phyloP scores from a whole-genome alignment of 2,113 vertebrate species.

The Sphyrna mokarran region DNA sequence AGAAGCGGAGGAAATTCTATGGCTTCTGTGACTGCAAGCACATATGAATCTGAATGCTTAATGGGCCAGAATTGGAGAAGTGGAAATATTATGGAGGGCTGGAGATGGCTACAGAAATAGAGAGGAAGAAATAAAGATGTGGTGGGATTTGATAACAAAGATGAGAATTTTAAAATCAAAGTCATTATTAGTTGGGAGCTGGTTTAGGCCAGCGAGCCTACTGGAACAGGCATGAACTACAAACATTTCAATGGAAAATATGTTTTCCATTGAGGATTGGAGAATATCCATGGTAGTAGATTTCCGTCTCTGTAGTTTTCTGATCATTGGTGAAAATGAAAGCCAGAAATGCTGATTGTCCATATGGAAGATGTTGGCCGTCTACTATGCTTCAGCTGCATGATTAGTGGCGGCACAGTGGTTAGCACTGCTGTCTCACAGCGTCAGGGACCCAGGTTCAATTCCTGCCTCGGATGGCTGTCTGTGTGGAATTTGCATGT shows the following conservation, averaged over 20 bases:
- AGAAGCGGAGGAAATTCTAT: neutral
- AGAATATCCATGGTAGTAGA: neutral
- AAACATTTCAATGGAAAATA: neutral
- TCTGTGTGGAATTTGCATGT: too few species aligned
- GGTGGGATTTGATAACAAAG: neutral
- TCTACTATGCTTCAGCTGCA: neutral
- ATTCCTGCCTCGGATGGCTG: too few species aligned
- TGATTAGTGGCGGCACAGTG: neutral
- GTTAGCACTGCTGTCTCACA: too few species aligned
- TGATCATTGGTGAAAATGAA: neutral
- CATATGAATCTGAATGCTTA: neutral
- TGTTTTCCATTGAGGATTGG: neutral
- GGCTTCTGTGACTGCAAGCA: neutral
- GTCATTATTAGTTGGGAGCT: neutral
- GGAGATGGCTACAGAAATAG: neutral
- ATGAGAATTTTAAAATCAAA: neutral
- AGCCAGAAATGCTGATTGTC: neutral
- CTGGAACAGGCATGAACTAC: neutral
- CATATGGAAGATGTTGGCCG: neutral
- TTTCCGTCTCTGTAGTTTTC: neutral
- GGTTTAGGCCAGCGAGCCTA: too few species aligned
- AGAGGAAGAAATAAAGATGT: too few species aligned
- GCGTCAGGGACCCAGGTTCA: too few species aligned
- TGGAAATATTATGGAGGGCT: neutral
- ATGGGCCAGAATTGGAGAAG: neutral